Evolutionary conservation across 2,888 invertebrate genomes (phyloP).

Genomic region (Gasteruption jaculator): DNA sequence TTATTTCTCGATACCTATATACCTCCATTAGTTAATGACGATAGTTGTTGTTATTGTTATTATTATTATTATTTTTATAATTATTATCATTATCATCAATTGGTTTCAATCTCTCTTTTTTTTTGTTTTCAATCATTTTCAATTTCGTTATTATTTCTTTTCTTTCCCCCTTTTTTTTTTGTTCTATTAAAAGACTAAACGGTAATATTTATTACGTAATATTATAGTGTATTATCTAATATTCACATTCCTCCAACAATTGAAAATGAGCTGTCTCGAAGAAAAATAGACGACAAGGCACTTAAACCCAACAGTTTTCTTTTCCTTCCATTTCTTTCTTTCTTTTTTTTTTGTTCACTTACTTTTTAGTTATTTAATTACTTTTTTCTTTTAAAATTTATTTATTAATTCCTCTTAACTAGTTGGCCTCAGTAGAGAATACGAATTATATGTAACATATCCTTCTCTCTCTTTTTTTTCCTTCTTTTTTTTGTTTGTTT

Average conservation of each 20-base stretch:
- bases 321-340: conserved; percentile 17
- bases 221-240: conserved; percentile 34
- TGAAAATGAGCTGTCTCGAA: conserved; percentile 50
- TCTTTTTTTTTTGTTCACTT: conserved; percentile 19
- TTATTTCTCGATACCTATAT: conserved; percentile 23
- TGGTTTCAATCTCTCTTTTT: too few relatives aligned
- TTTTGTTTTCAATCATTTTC: conserved; percentile 9
- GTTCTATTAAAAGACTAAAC: too few relatives aligned
- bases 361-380: conserved; percentile 16
- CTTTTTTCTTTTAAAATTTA: conserved; percentile 14
- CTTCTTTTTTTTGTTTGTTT: too few relatives aligned
- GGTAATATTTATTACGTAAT: conserved; percentile 23
- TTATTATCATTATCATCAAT: conserved; percentile 30
- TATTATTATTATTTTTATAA: conserved; percentile 25
- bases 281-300: conserved; percentile 52
- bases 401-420: conserved; percentile 36
- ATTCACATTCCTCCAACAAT: conserved; percentile 51
- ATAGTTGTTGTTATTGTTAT: background rate
- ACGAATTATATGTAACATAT: conserved; percentile 28
- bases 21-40: conserved; percentile 10
- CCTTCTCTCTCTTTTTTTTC: conserved; percentile 22
- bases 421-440: conserved; percentile 44
- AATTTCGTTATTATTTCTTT: too few relatives aligned
- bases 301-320: conserved; percentile 47
- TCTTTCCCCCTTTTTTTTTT: too few relatives aligned